Conservation (phyloP, 2,113 vertebrate genomes). For the Anolis sagrei region DNA sequence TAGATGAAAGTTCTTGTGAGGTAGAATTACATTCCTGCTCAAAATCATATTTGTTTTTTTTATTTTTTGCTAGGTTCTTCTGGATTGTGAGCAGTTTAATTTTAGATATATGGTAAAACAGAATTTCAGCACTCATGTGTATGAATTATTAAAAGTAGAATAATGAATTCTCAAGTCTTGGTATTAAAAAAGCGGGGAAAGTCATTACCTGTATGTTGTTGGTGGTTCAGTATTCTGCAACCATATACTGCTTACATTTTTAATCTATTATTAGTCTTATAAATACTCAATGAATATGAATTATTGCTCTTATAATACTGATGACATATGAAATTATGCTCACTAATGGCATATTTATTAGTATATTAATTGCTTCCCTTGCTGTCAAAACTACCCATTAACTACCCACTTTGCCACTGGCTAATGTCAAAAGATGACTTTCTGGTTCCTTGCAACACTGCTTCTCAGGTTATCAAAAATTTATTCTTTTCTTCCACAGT, state of each 20-base stretch:
- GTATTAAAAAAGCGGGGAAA: not conserved
- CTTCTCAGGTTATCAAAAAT: slow-evolving; percentile 3
- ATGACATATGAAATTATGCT: not conserved
- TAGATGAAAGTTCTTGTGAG: slow-evolving; percentile 5
- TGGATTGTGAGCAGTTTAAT: slow-evolving; percentile 15
- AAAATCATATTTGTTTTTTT: not conserved
- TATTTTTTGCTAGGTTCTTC: not conserved
- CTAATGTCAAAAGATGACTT: slow-evolving; percentile 26
- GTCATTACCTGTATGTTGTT: not conserved
- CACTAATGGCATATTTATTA: not conserved
- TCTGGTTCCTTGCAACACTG: not conserved
- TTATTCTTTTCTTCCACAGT: slow-evolving; percentile 10
- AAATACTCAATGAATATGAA: slow-evolving; percentile 18
- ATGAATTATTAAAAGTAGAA: slow-evolving; percentile 13
- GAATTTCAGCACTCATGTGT: not conserved
- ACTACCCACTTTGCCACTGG: not conserved
- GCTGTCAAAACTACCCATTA: slow-evolving; percentile 25
- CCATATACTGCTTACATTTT: not conserved
- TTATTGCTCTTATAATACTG: slow-evolving; percentile 20
- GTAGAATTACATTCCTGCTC: not conserved
- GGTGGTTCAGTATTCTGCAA: not conserved
- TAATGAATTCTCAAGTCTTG: not conserved
- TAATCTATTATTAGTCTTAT: slow-evolving; percentile 2
- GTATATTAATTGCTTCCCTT: slow-evolving; percentile 31
- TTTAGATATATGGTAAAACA: not conserved